Evolutionary conservation across 2,888 invertebrate species (phyloP), one percentile per base, ranked within the genome.

Genomic region (Cordilura impudica): DNA sequence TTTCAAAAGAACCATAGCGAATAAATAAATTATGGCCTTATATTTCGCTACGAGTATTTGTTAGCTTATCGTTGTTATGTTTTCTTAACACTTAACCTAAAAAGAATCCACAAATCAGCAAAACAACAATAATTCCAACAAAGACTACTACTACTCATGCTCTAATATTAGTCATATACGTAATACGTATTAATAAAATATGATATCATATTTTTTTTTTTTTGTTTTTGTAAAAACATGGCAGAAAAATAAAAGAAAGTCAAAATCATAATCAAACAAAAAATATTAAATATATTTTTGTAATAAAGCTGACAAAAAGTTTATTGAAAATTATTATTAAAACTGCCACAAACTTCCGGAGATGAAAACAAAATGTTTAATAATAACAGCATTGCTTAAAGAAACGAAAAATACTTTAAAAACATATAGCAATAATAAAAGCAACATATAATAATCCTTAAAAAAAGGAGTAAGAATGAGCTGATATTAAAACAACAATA

Each of bases 311-410:
- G 71, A 63, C 76, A 80, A 80, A 63, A 72, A 76, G 79, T 80
- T 76, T 76, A 80, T 76, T 76, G 80, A 76, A 80, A 80, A 76
- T 72, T 76, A 80, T 76, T 80, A 76, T 54, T 49, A 79, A 63
- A 72, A 72, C 43, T 19, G 53, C 65, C 29, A 47, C 63, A 54
- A 39, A 56, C 65, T 63, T 65, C 72, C 65, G 65, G 14, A 21
- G 58, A 67, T n/a, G 19, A 16, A 31, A 49, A 7, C 47, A 53
- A n/a, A 54, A 29, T 14, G 19, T 58, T 58, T 31, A n/a, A 21
- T 12, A 12, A 21, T 21, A 7, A 56, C 23, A 51, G 0, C 12
- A 12, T 6, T 6, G 31, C 35, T 39, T 35, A 5, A 51, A 10
- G 18, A 8, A 47, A 61, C 1, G 7, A 10, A 21, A 43, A 12